These are phyloP conservation scores for Ellobium chinense DNA, from an alignment of 2,888 invertebrate genomes.

Conservation along the genomic window DNA sequence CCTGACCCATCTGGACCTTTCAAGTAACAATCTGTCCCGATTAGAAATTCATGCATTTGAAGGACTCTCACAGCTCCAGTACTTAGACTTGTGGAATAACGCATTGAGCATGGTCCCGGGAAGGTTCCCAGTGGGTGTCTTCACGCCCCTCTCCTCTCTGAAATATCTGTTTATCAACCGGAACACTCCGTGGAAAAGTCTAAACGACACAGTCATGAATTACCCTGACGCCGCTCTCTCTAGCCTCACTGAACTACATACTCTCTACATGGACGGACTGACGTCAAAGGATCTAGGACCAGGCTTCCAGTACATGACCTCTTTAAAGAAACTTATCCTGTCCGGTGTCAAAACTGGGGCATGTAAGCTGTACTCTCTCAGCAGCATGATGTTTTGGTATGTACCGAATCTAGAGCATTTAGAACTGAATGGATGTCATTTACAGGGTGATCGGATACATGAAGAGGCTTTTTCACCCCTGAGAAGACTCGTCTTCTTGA, in stretches of 20 bases:
- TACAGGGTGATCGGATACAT: neutral
- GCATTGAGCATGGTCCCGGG: neutral
- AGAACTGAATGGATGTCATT: slow-evolving; percentile 30
- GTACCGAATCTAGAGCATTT: slow-evolving; percentile 7
- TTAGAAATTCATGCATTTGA: neutral
- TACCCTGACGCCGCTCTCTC: slow-evolving; percentile 44
- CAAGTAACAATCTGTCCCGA: neutral
- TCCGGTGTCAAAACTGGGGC: neutral
- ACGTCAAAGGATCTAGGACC: slow-evolving; percentile 18
- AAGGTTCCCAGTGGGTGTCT: neutral
- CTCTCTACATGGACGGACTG: slow-evolving; percentile 39
- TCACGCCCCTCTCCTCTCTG: neutral
- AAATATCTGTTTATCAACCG: neutral
- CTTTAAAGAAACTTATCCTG: slow-evolving; percentile 25
- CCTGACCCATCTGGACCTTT: neutral
- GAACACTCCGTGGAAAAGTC: neutral
- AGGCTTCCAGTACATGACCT: slow-evolving; percentile 28
- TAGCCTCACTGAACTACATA: neutral
- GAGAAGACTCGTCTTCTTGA: slow-evolving; percentile 16
- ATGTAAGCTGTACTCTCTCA: slow-evolving; percentile 18
- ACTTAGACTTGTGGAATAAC: neutral
- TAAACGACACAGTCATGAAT: neutral
- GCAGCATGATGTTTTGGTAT: slow-evolving; percentile 20
- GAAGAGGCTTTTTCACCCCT: slow-evolving; percentile 20
- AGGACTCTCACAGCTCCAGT: neutral